Percentiles rank a stretch among this genome's conserved stretches.
Evolutionary conservation across 2,888 invertebrate species (phyloP).

Genomic region (Apoderus coryli): DNA sequence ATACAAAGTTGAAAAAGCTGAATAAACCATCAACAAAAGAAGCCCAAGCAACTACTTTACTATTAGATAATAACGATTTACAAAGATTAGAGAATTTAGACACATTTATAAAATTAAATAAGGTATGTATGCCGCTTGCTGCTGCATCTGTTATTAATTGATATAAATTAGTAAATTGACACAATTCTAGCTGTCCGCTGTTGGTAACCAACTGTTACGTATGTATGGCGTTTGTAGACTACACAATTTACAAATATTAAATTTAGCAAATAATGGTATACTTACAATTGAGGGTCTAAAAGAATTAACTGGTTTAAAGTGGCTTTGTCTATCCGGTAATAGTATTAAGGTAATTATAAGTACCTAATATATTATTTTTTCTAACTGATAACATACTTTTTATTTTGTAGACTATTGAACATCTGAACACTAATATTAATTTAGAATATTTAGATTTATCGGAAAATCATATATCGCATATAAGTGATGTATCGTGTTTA

Average conservation of each 20-base stretch:
- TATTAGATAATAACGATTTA: constrained; percentile 76
- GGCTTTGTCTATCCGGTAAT: constrained; percentile 75
- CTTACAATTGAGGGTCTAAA: constrained; percentile 81
- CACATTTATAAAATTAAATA: constrained; percentile 61
- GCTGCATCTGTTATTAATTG: too few species aligned
- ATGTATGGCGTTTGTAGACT: constrained; percentile 79
- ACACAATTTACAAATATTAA: constrained; percentile 62
- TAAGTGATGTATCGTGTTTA: constrained; percentile 73
- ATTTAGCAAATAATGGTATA: constrained; percentile 78
- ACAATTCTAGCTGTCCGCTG: constrained; percentile 60
- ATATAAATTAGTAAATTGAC: too few species aligned
- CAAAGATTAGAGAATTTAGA: constrained; percentile 80
- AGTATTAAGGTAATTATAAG: constrained; percentile 56
- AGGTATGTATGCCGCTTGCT: too few species aligned
- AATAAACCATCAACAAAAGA: constrained; percentile 56
- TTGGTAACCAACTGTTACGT: constrained; percentile 70
- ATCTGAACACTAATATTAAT: constrained; percentile 66
- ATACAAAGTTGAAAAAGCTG: constrained; percentile 68
- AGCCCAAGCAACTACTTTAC: constrained; percentile 51
- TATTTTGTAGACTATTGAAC: constrained; percentile 59
- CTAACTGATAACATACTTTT: constrained; percentile 3
- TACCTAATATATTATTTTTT: constrained; percentile 8
- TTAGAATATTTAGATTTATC: constrained; percentile 77
- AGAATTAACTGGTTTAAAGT: constrained; percentile 64
- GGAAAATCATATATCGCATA: constrained; percentile 72